These are phyloP conservation scores for Lasioglossum morio DNA, from an alignment of 2,888 invertebrate genomes.

Conservation along the genomic window DNA sequence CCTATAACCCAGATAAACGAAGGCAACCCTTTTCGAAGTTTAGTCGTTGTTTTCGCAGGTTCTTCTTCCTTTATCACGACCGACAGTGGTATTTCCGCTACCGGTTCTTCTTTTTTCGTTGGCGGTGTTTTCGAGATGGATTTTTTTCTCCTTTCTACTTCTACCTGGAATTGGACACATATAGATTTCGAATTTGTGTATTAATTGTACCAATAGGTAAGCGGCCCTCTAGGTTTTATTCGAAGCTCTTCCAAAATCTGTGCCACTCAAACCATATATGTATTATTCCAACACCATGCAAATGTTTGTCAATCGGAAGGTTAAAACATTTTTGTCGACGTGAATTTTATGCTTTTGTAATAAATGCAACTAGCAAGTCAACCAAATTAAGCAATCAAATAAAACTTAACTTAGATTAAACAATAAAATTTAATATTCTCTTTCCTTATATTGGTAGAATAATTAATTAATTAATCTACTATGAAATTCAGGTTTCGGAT, in stretches of 20 bases:
- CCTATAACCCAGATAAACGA: constrained; percentile 86
- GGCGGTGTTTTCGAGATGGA: constrained; percentile 60
- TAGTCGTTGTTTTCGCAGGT: constrained; percentile 77
- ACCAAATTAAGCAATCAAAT: background rate
- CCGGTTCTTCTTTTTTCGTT: constrained; percentile 58
- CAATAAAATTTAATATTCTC: background rate
- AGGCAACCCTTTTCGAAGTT: constrained; percentile 81
- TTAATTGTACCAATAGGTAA: background rate
- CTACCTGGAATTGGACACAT: constrained; percentile 71
- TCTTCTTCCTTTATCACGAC: constrained; percentile 67
- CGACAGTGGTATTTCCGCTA: constrained; percentile 64
- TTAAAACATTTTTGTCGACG: background rate
- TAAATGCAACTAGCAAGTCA: background rate
- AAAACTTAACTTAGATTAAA: background rate
- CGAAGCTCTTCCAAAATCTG: background rate
- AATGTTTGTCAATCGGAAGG: background rate
- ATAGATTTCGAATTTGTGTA: background rate
- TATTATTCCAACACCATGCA: background rate
- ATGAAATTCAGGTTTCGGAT: background rate
- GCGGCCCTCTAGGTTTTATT: background rate
- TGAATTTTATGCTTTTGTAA: background rate
- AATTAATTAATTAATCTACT: background rate
- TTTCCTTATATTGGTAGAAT: too few relatives aligned
- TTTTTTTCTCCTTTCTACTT: constrained; percentile 77
- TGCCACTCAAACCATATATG: background rate